Percentiles rank a stretch among this genome's conserved stretches.
These are phyloP conservation scores for Phoxinus phoxinus DNA, from an alignment of 2,113 vertebrate species.

Conservation along the genomic window DNA sequence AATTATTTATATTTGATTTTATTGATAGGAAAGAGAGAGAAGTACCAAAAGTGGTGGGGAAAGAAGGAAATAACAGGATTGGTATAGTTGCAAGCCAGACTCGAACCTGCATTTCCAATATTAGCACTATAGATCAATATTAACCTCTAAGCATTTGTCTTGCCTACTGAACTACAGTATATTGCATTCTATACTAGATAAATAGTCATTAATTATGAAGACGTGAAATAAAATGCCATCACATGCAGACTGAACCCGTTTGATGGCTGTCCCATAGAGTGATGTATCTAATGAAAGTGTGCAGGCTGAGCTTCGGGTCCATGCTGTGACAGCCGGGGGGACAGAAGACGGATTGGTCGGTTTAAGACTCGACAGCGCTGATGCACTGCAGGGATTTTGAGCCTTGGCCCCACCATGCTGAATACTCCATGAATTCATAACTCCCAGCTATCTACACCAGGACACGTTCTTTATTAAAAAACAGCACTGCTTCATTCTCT, in stretches of 20 bases:
- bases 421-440: slow-evolving; percentile 54
- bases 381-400: slow-evolving; percentile 52
- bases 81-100: neutral
- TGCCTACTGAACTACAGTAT: neutral
- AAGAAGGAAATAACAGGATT: neutral
- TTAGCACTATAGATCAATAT: neutral
- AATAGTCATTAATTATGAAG: slow-evolving; percentile 23
- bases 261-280: slow-evolving; percentile 24
- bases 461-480: slow-evolving; percentile 60
- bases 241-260: neutral
- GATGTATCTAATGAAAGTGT: slow-evolving; percentile 28
- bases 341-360: slow-evolving; percentile 49
- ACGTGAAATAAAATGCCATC: slow-evolving; percentile 14
- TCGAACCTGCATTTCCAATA: neutral
- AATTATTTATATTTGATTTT: neutral
- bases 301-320: slow-evolving; percentile 28
- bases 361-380: slow-evolving; percentile 49
- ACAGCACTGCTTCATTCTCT: slow-evolving; percentile 29
- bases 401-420: slow-evolving; percentile 23
- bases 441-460: slow-evolving; percentile 21
- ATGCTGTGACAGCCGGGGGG: slow-evolving; percentile 47
- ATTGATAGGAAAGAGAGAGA: neutral
- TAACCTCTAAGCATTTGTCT: neutral
- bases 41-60: neutral
- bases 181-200: neutral